Evolutionary conservation across 2,888 invertebrate genomes (phyloP).

Genomic region (Oscheius onirici): DNA sequence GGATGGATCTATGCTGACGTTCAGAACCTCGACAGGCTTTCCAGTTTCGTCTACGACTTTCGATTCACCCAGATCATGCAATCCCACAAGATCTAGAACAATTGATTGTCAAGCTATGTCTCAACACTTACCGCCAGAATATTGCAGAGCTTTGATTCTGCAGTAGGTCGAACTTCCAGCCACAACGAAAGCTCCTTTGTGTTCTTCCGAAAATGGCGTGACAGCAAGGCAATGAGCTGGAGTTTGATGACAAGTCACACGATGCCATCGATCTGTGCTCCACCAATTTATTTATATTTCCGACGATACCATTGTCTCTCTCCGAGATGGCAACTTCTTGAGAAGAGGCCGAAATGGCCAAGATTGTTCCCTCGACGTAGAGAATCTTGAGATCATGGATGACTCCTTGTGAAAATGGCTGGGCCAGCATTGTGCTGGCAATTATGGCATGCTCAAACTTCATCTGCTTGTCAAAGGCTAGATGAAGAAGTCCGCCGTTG

Average conservation of each 20-base stretch:
- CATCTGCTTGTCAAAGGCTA: conserved; percentile 44
- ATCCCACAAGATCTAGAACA: conserved; percentile 36
- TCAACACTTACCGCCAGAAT: conserved; percentile 37
- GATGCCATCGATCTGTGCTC: conserved; percentile 47
- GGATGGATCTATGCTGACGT: conserved; percentile 49
- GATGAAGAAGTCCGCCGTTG: conserved; percentile 49
- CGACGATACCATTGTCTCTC: conserved; percentile 37
- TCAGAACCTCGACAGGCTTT: conserved; percentile 42
- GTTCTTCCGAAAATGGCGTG: conserved; percentile 43
- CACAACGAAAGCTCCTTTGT: conserved; percentile 48
- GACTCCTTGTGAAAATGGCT: conserved; percentile 46
- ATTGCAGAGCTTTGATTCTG: conserved; percentile 49
- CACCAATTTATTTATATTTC: not conserved
- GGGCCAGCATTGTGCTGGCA: conserved; percentile 39
- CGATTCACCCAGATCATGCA: conserved; percentile 52
- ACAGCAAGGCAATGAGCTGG: conserved; percentile 49
- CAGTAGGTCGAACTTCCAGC: conserved; percentile 44
- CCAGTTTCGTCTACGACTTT: conserved; percentile 45
- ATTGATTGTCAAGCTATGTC: not conserved
- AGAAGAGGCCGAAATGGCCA: conserved; percentile 44
- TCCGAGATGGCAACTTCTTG: conserved; percentile 52
- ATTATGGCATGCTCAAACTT: conserved; percentile 46
- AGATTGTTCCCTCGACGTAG: conserved; percentile 42
- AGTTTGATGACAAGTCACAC: conserved; percentile 48
- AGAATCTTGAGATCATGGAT: conserved; percentile 44